Percentiles rank a stretch among this genome's conserved stretches.
Evolutionary conservation across 1,140 invertebrate genomes (phyloP).

Genomic region (Belonocnema kinseyi): DNA sequence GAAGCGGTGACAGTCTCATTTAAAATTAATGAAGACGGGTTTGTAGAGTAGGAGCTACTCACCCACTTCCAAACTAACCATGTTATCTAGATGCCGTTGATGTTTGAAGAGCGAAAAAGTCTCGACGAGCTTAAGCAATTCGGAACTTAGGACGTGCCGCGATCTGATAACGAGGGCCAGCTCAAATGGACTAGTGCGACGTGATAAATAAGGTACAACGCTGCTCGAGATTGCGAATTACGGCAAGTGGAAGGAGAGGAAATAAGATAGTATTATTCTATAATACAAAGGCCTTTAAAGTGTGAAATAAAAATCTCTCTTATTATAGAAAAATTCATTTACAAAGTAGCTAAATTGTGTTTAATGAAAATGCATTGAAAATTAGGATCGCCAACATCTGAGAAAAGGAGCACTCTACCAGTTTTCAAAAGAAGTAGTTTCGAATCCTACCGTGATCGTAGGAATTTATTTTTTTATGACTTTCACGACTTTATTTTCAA

Average conservation of each 20-base stretch:
- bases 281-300: neutral
- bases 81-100: constrained; percentile 55
- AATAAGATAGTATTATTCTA: constrained; percentile 31
- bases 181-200: constrained; percentile 54
- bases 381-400: no score
- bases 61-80: constrained; percentile 40
- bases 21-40: no score
- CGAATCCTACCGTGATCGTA: no score
- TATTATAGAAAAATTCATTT: no score
- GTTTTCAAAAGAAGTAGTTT: no score
- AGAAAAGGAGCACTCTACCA: no score
- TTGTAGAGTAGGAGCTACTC: no score
- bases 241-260: constrained; percentile 43
- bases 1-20: no score
- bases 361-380: no score
- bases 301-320: constrained; percentile 38
- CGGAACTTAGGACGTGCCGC: constrained; percentile 50
- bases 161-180: constrained; percentile 57
- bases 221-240: constrained; percentile 52
- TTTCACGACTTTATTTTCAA: no score
- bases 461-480: no score
- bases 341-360: no score
- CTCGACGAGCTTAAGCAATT: constrained; percentile 54
- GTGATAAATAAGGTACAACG: constrained; percentile 55
- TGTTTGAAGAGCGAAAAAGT: constrained; percentile 55